Base-by-base conservation (phyloP, 2,797 vertebrate species). In the Agapornis canus region DNA sequence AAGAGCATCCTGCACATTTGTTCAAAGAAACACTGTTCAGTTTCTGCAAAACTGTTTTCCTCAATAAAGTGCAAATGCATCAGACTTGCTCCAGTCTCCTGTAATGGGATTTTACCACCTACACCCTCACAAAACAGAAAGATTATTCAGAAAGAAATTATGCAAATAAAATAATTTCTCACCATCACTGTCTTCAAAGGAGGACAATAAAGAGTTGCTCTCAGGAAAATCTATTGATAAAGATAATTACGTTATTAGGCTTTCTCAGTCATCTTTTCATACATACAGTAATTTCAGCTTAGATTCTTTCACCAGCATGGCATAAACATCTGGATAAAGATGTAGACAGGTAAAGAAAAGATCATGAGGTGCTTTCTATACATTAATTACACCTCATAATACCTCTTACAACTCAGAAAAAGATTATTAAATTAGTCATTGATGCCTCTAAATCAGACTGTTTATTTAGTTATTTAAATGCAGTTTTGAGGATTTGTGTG, bases 211-310 rank as follows among this genome's bases (percentile, higher is more conserved):
- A 91, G 68, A 27, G 13, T 76, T 81, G n/a, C 21, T 81, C 32
- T 94, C 61, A 65, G 59, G 80, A 88, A 95, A 88, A 86, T 69
- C 54, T 71, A 90, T 86, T 91, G 84, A 95, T 93, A 95, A 93
- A 22, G 35, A 43, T 71, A 83, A 95, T 97, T 91, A 92, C 65
- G 66, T 12, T 82, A 81, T 95, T 91, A 88, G 59, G 32, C 20
- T 87, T 92, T 89, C 82, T 89, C 72, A 92, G 68, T 43, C 35
- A 63, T 71, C 52, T 92, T 61, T 92, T 94, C 54, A 52, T 83
- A 66, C 40, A 66, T 26, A 72, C 12, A 61, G 32, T 54, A 94
- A 93, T 89, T 95, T 82, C 75, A 89, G 60, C 48, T 59, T 57
- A n/a, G n/a, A 85, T 61, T 71, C 29, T 45, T 84, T 93, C 82